Evolutionary conservation across 92 coral and sea anemone genomes (phyloP).

Genomic region (Zoanthus solanderi): DNA sequence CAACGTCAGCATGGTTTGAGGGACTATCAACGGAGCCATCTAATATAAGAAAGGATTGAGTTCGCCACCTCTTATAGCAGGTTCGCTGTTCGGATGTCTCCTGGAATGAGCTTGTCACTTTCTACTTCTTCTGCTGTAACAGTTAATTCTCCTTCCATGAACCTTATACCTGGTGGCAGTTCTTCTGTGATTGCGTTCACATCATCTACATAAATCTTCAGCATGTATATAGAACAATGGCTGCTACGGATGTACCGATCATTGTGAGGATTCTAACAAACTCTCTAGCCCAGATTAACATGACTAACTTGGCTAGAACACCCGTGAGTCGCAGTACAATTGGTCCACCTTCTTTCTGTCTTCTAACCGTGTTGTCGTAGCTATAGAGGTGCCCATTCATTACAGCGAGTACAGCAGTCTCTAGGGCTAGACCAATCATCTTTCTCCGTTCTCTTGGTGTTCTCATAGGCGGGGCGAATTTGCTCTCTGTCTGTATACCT

Average conservation of each 20-base stretch:
- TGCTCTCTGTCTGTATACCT: too few relatives aligned
- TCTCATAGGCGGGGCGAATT: too few relatives aligned
- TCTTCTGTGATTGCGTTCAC: constrained; percentile 17
- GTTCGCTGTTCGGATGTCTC: neutral
- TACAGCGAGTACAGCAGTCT: too few relatives aligned
- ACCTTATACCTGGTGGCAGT: neutral
- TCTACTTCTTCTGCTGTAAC: neutral
- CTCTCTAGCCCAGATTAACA: constrained; percentile 18
- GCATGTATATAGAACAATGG: constrained; percentile 7
- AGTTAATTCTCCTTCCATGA: neutral
- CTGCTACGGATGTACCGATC: constrained; percentile 20
- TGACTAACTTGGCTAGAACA: neutral
- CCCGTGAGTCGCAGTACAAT: too few relatives aligned
- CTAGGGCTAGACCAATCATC: too few relatives aligned
- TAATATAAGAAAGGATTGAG: constrained; percentile 20
- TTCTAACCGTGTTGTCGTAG: neutral
- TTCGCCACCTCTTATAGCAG: constrained; percentile 18
- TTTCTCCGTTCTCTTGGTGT: too few relatives aligned
- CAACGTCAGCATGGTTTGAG: neutral
- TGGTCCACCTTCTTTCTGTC: too few relatives aligned
- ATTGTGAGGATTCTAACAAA: constrained; percentile 4
- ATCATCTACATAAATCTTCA: neutral
- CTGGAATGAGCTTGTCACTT: constrained; percentile 18
- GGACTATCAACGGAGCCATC: constrained; percentile 24
- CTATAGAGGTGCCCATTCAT: too few relatives aligned